Base-by-base conservation (phyloP, 2,888 invertebrate genomes). In the Euclidia mi region DNA sequence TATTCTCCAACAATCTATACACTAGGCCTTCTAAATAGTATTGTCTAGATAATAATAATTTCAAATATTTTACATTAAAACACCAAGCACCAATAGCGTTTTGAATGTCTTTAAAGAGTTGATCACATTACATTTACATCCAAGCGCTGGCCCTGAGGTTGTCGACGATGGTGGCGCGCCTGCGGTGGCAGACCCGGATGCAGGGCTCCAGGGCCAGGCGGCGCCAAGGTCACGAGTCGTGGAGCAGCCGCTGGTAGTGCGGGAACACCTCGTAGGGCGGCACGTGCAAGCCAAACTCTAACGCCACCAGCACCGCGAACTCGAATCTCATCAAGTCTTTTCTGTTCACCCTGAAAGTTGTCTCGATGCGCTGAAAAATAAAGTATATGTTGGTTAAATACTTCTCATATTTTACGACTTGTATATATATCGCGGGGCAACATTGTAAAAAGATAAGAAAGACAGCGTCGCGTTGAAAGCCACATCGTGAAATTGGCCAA, bases 221-320 rank as follows among this genome's bases (percentile, higher is more conserved):
- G 53, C 88, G 91, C 90, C 89, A 79, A 71, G 84, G 96, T 98
- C 97, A 98, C 91, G 98, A 98, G 86, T 98, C 98, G 91, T 98
- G 98, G 65, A 98, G 95, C 71, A 99, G 95, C 52, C 99, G 96
- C 92, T 99, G 99, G 95, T 98, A 99, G 90, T 99, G 99, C 9
- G 99, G 98, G 90, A 97, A 96, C 67, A 99, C 96, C 92, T 99
- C 98, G 94, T 97, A 96, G 46, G 97, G 98, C 17, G 98, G 98
- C 69, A 99, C 96, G 91, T 98, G 98, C 53, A 99, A 95, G 9
- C 98, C 98, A 86, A 99, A 99, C 92, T 99, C 99, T 58, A 99
- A 95, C 2, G 99, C 98, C 44, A 99, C 98, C 48, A 99, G 95
- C 42, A 99, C 98, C 3, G 98, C 98, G 92, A 99, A 99, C 93